Base-by-base conservation (phyloP, 2,888 invertebrate genomes). In the Mactromeris polynyma region DNA sequence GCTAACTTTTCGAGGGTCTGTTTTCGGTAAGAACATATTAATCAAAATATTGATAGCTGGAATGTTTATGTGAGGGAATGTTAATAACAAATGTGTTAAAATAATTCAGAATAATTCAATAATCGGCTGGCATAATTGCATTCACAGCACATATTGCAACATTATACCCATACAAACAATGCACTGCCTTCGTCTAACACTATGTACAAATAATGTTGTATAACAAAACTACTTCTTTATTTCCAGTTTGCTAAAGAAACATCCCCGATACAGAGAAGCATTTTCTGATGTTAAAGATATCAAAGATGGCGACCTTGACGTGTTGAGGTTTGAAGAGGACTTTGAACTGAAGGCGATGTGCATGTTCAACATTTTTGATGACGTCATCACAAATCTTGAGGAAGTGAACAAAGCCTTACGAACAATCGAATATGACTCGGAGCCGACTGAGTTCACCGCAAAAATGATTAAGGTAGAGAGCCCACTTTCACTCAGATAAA, bases 331-430 rank as follows among this genome's bases (percentile, higher is more conserved):
- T 36, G 93, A 93, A 85, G 89, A 93, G 33, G 93, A 90, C 26
- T 95, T 96, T 81, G 95, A 95, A 86, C 91, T 89, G 0, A 85
- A 90, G 19, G 94, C 95, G 40, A 89, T 94, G 90, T 91, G 92
- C 31, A 91, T 95, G 21, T 96, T 94, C 89, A 92, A 91, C 83
- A 85, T 94, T 21, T 93, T 95, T 87, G 95, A 96, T 88, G 94
- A 94, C 81, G 94, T 95, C 36, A 94, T 96, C 79, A 93, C 92
- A 19, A 92, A 92, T 85, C 86, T 94, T 40, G 94, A 95, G 78
- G 92, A 93, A 36, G 95, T 96, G 0, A 95, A 95, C 89, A 90
- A 85, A 36, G 93, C 93, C 14, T 80, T 94, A n/a, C 78, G 81
- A 54, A 91, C 92, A 54, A 93, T 94, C 14, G 85, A 86, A 26